phyloP scores from a whole-genome alignment of 1,140 invertebrate genomes.

The Ceratina japonica region DNA sequence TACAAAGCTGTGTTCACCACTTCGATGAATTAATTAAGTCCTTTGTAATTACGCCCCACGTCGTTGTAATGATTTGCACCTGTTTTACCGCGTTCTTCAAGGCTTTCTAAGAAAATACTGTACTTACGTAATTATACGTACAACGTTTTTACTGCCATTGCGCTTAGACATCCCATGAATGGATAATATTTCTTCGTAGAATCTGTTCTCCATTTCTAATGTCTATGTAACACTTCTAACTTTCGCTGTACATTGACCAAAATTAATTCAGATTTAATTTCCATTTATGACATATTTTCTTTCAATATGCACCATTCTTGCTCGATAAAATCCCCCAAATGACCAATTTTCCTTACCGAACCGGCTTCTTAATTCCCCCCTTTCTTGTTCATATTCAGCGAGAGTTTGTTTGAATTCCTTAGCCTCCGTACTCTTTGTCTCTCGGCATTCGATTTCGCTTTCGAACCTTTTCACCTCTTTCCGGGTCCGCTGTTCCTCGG shows the following conservation, averaged over 20 bases:
- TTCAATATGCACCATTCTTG: background rate
- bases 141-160: too few relatives aligned
- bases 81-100: background rate
- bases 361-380: too few relatives aligned
- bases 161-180: too few relatives aligned
- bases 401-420: background rate
- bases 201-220: too few relatives aligned
- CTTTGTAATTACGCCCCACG: background rate
- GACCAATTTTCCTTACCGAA: background rate
- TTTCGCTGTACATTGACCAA: too few relatives aligned
- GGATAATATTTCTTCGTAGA: too few relatives aligned
- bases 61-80: background rate
- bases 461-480: background rate
- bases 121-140: too few relatives aligned
- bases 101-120: background rate
- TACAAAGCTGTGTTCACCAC: background rate
- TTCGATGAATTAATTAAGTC: conserved; percentile 14
- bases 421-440: background rate
- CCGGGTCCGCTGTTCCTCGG: background rate
- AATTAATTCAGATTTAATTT: background rate
- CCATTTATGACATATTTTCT: background rate
- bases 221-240: too few relatives aligned
- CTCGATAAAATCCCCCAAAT: background rate
- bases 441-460: conserved; percentile 11
- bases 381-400: background rate